Percentiles rank a stretch among this genome's conserved stretches.
phyloP scores from a whole-genome alignment of 2,888 invertebrate species.

The Colletes collaris region DNA sequence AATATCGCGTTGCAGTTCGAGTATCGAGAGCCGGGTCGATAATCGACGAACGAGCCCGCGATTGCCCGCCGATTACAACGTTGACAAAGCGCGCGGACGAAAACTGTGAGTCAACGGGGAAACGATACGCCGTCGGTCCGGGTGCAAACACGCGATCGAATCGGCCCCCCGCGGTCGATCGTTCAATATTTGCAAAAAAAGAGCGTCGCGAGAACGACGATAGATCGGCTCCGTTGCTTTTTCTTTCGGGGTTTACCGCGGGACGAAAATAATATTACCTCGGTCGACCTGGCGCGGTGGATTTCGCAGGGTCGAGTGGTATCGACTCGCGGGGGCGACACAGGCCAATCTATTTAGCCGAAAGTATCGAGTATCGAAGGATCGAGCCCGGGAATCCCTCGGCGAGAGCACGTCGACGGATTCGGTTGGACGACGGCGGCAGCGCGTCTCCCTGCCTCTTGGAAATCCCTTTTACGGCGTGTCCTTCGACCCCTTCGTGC shows the following conservation, averaged over 20 bases:
- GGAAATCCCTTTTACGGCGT: slow-evolving; percentile 70
- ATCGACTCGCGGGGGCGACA: slow-evolving; percentile 52
- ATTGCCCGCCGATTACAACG: slow-evolving; percentile 33
- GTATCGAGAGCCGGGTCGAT: slow-evolving; percentile 13
- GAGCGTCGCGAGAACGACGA: neutral
- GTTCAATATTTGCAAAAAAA: neutral
- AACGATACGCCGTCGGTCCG: slow-evolving; percentile 26
- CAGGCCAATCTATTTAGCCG: slow-evolving; percentile 64
- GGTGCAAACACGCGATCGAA: neutral
- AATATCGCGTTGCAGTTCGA: no score
- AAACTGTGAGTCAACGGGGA: slow-evolving; percentile 28
- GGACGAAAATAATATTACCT: slow-evolving; percentile 55
- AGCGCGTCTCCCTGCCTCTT: slow-evolving; percentile 31
- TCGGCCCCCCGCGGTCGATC: neutral
- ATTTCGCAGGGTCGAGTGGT: slow-evolving; percentile 49
- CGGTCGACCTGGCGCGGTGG: slow-evolving; percentile 40
- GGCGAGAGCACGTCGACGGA: slow-evolving; percentile 48
- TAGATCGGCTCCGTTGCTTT: neutral
- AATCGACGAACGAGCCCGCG: slow-evolving; percentile 17
- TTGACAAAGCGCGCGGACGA: slow-evolving; percentile 20
- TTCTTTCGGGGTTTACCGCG: slow-evolving; percentile 29
- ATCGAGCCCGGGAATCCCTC: slow-evolving; percentile 58
- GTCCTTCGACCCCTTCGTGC: slow-evolving; percentile 68
- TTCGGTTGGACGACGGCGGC: slow-evolving; percentile 41
- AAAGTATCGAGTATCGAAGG: slow-evolving; percentile 63